Evolutionary conservation across 2,888 invertebrate genomes (phyloP).

Genomic region (Coenonympha glycerion): DNA sequence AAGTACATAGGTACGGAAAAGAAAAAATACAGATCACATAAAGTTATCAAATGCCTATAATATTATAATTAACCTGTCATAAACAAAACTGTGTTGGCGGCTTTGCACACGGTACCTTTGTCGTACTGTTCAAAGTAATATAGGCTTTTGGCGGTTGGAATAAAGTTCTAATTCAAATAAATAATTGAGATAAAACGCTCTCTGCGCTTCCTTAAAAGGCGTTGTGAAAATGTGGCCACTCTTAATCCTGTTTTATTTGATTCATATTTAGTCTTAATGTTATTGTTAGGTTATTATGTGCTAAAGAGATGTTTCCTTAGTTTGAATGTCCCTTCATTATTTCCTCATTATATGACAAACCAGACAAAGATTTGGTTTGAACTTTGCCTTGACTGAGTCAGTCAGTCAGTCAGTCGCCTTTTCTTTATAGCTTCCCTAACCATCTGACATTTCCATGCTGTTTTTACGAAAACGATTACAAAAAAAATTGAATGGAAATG

Average conservation of each 20-base stretch:
- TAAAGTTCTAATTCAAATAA: background rate
- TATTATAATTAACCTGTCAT: slow-evolving; percentile 39
- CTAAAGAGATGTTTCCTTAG: too few species aligned
- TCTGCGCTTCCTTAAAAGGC: slow-evolving; percentile 20
- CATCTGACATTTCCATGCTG: too few species aligned
- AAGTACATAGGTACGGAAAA: background rate
- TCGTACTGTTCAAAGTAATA: background rate
- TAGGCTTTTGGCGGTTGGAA: background rate
- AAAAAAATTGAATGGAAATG: too few species aligned
- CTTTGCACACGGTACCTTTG: slow-evolving; percentile 31
- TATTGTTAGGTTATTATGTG: too few species aligned
- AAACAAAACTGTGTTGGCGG: slow-evolving; percentile 27
- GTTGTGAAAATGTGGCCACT: slow-evolving; percentile 20
- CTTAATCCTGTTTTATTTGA: slow-evolving; percentile 16
- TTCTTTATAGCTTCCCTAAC: too few species aligned
- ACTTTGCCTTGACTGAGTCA: too few species aligned
- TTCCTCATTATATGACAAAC: too few species aligned
- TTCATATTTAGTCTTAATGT: background rate
- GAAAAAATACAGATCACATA: background rate
- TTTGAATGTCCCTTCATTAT: too few species aligned
- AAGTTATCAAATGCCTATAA: background rate
- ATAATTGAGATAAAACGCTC: slow-evolving; percentile 3
- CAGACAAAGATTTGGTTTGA: too few species aligned
- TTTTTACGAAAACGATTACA: too few species aligned
- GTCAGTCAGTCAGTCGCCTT: too few species aligned